Base-by-base conservation (phyloP, 2,113 vertebrate species). In the Irena cyanogastra region DNA sequence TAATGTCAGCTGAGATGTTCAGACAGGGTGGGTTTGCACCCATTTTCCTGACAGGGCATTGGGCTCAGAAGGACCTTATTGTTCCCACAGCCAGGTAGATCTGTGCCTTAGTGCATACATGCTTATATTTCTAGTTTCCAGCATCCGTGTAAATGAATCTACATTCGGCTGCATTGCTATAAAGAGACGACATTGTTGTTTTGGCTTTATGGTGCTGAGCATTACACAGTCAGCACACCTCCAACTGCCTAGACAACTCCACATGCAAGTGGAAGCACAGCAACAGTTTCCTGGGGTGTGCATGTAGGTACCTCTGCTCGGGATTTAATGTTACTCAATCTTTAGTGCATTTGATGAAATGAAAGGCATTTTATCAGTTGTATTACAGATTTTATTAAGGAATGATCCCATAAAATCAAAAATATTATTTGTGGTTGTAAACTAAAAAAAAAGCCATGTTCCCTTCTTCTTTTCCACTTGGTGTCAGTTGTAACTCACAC, bases 211-310 rank as follows among this genome's bases (percentile, higher is more conserved):
- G 49, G 23, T 45, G 53, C 35, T 61, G 49, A 83, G 24, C 6
- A 17, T 42, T 18, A 54, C 39, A 68, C 0, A 0, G 21, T 13
- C 30, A 84, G 35, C 12, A 49, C 2, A 1, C 2, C 6, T 74
- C 47, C 9, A 70, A 5, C 15, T 66, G 22, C 47, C 37, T 42
- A 71, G 14, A 33, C 27, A 89, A 3, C 6, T 76, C 22, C 70
- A 64, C 4, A 8, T 41, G 10, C n/a, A 82, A 75, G 37, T 22
- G 30, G 16, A 78, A 84, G 30, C 24, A 77, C 28, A 69, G 13
- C 37, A 81, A 33, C 2, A 0, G 21, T 27, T 27, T 57, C 28
- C 52, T 82, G 42, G 16, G 11, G 1, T 2, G 1, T 24, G 15
- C 1, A 1, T 33, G 9, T 14, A 12, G 10, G 8, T 64, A 31